A percentile compares a stretch with the other conserved stretches of the same genome.
Conservation (phyloP, 2,888 invertebrate genomes). For the Leptinotarsa haldemani region DNA sequence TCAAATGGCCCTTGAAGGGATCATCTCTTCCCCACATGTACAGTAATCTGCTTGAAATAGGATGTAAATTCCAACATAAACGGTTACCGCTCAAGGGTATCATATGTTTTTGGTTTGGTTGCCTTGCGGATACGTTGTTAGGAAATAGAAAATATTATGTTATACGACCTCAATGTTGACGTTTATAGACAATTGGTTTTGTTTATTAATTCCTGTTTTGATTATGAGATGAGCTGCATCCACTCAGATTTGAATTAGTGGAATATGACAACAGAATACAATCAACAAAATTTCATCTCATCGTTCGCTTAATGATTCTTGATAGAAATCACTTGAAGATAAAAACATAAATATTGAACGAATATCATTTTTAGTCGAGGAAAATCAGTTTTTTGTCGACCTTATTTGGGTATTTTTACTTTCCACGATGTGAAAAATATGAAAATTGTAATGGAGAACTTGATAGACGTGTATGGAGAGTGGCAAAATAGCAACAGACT, state of each 20-base stretch:
- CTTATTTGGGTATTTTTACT: too few relatives aligned
- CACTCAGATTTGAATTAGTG: background rate
- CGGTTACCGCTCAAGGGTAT: conserved; percentile 45
- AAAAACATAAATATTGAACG: too few relatives aligned
- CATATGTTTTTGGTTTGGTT: conserved; percentile 55
- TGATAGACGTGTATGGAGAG: too few relatives aligned
- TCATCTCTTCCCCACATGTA: conserved; percentile 6
- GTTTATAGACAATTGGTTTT: conserved; percentile 46
- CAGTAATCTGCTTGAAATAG: background rate
- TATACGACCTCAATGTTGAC: conserved; percentile 45
- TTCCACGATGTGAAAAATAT: too few relatives aligned
- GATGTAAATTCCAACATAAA: conserved; percentile 19
- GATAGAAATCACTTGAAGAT: too few relatives aligned
- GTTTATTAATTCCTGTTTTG: conserved; percentile 38
- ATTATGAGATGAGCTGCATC: conserved; percentile 30
- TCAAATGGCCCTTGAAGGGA: conserved; percentile 27
- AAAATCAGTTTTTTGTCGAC: too few relatives aligned
- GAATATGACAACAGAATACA: too few relatives aligned
- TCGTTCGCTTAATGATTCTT: too few relatives aligned
- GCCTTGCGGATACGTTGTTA: conserved; percentile 50
- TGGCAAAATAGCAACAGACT: too few relatives aligned
- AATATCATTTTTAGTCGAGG: too few relatives aligned
- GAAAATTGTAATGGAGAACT: too few relatives aligned
- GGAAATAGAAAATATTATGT: conserved; percentile 52
- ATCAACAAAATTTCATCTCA: too few relatives aligned